Base-by-base conservation (phyloP, 1,140 invertebrate species). In the Centruroides sculpturatus region DNA sequence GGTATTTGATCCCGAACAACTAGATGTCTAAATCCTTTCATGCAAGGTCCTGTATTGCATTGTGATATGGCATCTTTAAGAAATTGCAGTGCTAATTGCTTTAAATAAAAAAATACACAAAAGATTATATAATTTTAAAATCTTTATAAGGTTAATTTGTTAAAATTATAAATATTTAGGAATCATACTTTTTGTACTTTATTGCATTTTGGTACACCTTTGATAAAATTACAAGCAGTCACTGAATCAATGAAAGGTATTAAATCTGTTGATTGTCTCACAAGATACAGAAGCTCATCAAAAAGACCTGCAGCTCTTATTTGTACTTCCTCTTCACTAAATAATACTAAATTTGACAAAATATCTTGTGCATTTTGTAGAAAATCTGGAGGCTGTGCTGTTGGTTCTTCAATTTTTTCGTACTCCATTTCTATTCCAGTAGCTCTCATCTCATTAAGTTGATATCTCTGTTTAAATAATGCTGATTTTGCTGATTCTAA, bases 11-110 rank as follows among this genome's bases (percentile, higher is more conserved):
- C 56, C 4, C 35, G 53, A 47, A 46, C 13, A 34, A 52, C 61
- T 35, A 65, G 23, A 50, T 51, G 11, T 3, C 50, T 35, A 3
- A 65, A 1, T 11, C 54, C 64, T 57, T 65, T 41, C 3, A 63
- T 47, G 34, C 64, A 65, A 7, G 64, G 50, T 23, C 54, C 13
- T 46, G 48, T 63, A 52, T 63, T 65, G 23, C 64, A 65, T n/a
- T 58, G 56, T 9, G 63, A 52, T 8, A 65, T 46, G 34, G 59
- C 61, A 60, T 65, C 61, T 9, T 49, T 59, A 5, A 60, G 10
- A 13, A 47, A 65, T 9, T 48, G 11, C 35, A 58, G 41, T 9
- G 55, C 46, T 4, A 65, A 35, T 9, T 60, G 55, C 64, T 65
- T 46, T 46, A 63, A 59, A 47, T 46, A 59, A 62, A 12, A 35